Evolutionary conservation across 2,888 invertebrate species (phyloP).

Genomic region (Diogma glabrata): DNA sequence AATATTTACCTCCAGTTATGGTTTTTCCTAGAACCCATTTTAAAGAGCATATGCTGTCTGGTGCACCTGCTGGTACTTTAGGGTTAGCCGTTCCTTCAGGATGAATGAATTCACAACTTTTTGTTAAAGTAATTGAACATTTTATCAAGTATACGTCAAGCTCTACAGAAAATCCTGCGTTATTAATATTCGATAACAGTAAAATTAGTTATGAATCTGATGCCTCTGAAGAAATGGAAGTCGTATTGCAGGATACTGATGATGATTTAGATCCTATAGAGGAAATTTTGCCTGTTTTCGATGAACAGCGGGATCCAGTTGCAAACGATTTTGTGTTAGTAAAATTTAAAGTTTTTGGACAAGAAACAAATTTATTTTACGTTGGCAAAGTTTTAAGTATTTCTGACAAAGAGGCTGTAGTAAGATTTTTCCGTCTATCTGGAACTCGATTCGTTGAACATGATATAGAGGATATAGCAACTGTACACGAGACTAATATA

Average conservation of each 20-base stretch:
- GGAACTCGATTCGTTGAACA: no score
- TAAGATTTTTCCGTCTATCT: no score
- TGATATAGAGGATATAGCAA: no score
- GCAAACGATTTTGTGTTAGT: background rate
- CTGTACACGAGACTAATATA: no score
- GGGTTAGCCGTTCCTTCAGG: background rate
- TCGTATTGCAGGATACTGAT: background rate
- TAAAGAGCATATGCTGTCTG: background rate
- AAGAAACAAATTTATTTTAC: background rate
- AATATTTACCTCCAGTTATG: conserved; percentile 4
- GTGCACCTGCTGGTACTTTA: background rate
- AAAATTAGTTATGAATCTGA: background rate
- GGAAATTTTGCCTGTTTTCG: background rate
- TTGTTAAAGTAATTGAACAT: no score
- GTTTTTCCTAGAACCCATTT: background rate
- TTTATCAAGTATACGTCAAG: background rate
- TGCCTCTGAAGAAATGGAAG: background rate
- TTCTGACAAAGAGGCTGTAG: no score
- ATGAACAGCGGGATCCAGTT: conserved; percentile 3
- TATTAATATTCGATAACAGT: no score
- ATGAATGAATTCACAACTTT: background rate
- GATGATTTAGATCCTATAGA: background rate
- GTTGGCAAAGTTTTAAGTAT: background rate
- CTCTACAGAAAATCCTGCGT: background rate
- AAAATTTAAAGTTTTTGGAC: no score